phyloP scores from a whole-genome alignment of 2,797 vertebrate genomes.

The Paguma larvata region DNA sequence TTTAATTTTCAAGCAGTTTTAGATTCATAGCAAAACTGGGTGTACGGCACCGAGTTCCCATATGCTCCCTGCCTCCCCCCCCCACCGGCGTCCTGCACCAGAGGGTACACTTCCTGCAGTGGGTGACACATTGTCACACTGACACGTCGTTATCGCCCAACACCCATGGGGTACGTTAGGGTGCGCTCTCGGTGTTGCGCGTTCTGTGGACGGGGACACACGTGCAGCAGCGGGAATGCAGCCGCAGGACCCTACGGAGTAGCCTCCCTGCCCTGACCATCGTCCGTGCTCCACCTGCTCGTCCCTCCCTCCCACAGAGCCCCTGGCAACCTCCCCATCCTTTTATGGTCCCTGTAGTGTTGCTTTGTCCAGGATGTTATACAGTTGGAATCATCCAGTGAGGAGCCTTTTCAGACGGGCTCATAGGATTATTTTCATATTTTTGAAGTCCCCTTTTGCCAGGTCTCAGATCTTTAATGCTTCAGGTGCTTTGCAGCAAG shows the following conservation, averaged over 20 bases:
- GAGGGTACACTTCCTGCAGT: rapidly evolving
- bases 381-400: too few relatives aligned
- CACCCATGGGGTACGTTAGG: background rate
- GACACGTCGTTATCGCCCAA: background rate
- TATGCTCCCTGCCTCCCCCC: rapidly evolving
- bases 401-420: background rate
- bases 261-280: background rate
- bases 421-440: background rate
- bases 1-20: background rate
- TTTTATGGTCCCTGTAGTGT: background rate
- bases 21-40: background rate
- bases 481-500: background rate
- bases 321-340: background rate
- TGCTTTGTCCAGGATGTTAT: background rate
- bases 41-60: background rate
- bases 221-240: rapidly evolving
- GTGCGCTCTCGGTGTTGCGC: rapidly evolving
- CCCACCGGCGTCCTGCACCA: rapidly evolving
- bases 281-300: rapidly evolving
- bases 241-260: rapidly evolving
- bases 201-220: background rate
- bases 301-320: too few relatives aligned
- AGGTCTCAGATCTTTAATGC: background rate
- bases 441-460: background rate
- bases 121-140: rapidly evolving